Evolutionary conservation across 2,797 vertebrate species (phyloP), one percentile per base, ranked within the genome.

Genomic region (Pipistrellus pipistrellus): DNA sequence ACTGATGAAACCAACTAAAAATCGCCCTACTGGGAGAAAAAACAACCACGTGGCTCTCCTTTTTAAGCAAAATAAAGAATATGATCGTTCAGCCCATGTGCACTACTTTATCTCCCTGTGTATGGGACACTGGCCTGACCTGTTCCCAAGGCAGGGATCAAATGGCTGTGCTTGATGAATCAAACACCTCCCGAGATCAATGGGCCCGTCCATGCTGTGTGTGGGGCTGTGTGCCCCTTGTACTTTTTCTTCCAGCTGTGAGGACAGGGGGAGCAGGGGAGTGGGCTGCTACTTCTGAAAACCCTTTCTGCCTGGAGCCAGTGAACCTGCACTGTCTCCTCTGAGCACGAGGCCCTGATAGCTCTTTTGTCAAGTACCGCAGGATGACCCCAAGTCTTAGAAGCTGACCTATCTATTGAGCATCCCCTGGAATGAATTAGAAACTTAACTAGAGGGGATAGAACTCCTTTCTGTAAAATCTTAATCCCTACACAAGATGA

Each of bases 401-500:
- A 95, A 88, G 73, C 83, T 66, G 27, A 72, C n/a, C 69, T 72
- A 12, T 41, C 66, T 90, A 89, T 75, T 93, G 87, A 92, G 69
- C 62, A 68, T 46, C 38, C 62, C 68, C 73, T 84, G 76, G 62
- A 82, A 87, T 64, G 72, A 94, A 88, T 75, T 48, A 92, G 88
- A 93, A 68, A 78, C 77, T 82, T 69, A 25, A 71, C 73, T 48
- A 91, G 17, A 93, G 35, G 44, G 46, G 55, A 32, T 1, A 82
- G 68, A 94, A 86, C 15, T 53, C 66, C 71, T 93, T 92, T 95
- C 85, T 90, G 92, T 88, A 93, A 91, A 92, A 83, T 89, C 57
- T 73, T 77, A 92, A 96, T 41, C 17, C 30, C 59, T 71, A 78
- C 1, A 11, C 20, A 32, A 89, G 18, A 90, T 7, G 6, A 20